phyloP scores from a whole-genome alignment of 2,888 invertebrate genomes.

The Carterocephalus palaemon region DNA sequence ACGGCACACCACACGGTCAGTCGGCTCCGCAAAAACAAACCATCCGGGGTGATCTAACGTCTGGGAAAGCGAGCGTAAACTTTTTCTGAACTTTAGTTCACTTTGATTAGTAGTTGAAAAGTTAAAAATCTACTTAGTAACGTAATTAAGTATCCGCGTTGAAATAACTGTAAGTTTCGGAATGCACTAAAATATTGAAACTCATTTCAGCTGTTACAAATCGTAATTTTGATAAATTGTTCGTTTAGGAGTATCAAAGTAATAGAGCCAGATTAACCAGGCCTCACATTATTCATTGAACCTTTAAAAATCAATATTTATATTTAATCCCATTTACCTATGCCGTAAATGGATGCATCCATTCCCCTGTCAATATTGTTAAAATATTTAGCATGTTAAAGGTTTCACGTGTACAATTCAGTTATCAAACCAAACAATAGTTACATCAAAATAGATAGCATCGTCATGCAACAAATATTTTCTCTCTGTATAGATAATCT shows the following conservation, averaged over 20 bases:
- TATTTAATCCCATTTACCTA: too few species aligned
- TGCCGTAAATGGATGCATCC: background rate
- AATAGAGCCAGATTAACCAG: too few species aligned
- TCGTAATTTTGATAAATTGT: too few species aligned
- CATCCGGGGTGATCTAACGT: conserved; percentile 11
- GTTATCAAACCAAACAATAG: conserved; percentile 55
- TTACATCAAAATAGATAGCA: conserved; percentile 42
- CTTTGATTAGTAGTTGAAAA: conserved; percentile 46
- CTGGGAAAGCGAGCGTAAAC: conserved; percentile 28
- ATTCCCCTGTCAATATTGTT: background rate
- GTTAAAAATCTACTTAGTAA: conserved; percentile 53
- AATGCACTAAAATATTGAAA: too few species aligned
- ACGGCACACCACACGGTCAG: conserved; percentile 42
- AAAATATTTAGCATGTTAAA: conserved; percentile 30
- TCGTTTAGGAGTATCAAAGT: too few species aligned
- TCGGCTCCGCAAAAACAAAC: conserved; percentile 2
- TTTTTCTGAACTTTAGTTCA: conserved; percentile 35
- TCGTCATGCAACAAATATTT: conserved; percentile 36
- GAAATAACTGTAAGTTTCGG: too few species aligned
- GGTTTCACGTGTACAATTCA: conserved; percentile 40
- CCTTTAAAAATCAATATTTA: too few species aligned
- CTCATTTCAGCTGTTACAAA: too few species aligned
- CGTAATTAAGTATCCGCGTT: too few species aligned
- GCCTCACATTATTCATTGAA: too few species aligned
- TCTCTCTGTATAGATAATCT: conserved; percentile 26